Evolutionary conservation across 2,113 vertebrate species (phyloP).

Genomic region (Oceanodroma tethys): DNA sequence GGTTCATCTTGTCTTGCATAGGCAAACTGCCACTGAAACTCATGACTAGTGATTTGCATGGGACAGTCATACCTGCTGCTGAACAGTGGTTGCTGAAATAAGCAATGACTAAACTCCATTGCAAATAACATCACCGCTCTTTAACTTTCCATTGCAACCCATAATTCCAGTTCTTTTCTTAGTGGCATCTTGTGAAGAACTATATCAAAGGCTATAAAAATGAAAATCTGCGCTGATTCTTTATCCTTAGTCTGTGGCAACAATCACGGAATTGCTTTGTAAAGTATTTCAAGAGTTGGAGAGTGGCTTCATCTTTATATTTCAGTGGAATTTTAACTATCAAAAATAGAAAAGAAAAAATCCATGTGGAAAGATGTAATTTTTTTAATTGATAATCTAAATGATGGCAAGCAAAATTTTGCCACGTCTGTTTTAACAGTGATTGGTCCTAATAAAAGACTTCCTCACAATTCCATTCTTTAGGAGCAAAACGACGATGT

Average conservation of each 20-base stretch:
- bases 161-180: not conserved
- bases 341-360: not conserved
- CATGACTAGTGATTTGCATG: not conserved
- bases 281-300: not conserved
- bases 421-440: not conserved
- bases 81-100: not conserved
- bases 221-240: not conserved
- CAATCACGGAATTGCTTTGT: not conserved
- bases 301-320: not conserved
- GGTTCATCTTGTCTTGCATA: not conserved
- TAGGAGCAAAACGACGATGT: fast-evolving
- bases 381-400: not conserved
- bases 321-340: not conserved
- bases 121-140: not conserved
- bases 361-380: fast-evolving
- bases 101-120: not conserved
- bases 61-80: not conserved
- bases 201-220: not conserved
- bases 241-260: not conserved
- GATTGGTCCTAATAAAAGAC: not conserved
- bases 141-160: not conserved
- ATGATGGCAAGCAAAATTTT: not conserved
- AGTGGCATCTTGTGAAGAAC: not conserved
- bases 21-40: not conserved
- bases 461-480: not conserved